Base-by-base conservation (phyloP, 2,888 invertebrate genomes). In the Melanostoma mellinum region DNA sequence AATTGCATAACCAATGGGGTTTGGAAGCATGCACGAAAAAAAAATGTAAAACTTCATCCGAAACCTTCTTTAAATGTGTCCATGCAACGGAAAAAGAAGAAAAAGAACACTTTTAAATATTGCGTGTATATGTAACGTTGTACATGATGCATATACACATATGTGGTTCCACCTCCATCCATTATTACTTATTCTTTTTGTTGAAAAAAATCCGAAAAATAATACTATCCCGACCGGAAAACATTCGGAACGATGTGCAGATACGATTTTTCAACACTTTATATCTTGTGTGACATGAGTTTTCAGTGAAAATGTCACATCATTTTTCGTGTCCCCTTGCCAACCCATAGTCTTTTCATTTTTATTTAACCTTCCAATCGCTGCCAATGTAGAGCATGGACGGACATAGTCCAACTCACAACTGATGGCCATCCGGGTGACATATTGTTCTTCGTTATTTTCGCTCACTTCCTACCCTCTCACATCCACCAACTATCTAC, bases 191-290 rank as follows among this genome's bases (percentile, higher is more conserved):
- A 32, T 35, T 55, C 32, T 63, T 61, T 76, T 61, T 55, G 40
- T 68, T 69, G 33, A 67, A 58, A 35, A 33, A 69, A 75, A 50
- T 63, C 40, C 36, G 52, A 48, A 60, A 79, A 65, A 68, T 46
- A 9, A 52, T 76, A 67, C 67, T 76, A 76, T 80, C 56, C 85
- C 85, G 61, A 80, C 85, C 85, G 85, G 85, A 85, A 85, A 85
- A 85, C 85, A 85, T 80, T 85, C 85, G 85, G 80, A 85, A 76
- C 85, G 85, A 85, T 85, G 85, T 80, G 85, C 85, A 85, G 79
- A 85, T 79, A 85, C 80, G 72, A 85, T 85, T 80, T 85, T 80
- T 85, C 85, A 85, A 85, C 85, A 85, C 85, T 85, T 85, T 76
- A 80, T 85, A 79, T 84, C 84, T 80, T 85, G 85, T 85, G 85